Conservation (phyloP, 2,888 invertebrate genomes). For the Platycheirus albimanus region DNA sequence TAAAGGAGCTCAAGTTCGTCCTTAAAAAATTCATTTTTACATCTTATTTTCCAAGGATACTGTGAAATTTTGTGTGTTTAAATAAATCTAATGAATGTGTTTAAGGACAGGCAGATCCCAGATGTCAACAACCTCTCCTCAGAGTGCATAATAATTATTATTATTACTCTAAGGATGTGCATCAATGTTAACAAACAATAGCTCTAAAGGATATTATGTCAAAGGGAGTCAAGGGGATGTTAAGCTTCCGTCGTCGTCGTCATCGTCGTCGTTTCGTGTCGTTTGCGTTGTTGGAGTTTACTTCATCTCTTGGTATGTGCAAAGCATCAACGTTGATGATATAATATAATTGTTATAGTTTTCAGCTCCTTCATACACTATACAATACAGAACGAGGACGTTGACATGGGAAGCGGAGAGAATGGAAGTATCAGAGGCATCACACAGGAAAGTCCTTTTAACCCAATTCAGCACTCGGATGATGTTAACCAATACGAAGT, state of each 20-base stretch:
- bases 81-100: neutral
- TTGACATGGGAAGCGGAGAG: neutral
- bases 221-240: neutral
- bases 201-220: constrained; percentile 5
- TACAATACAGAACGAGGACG: neutral
- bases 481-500: constrained; percentile 57
- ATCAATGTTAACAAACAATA: constrained; percentile 6
- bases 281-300: neutral
- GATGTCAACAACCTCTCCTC: constrained; percentile 19
- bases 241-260: constrained; percentile 5
- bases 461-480: constrained; percentile 57
- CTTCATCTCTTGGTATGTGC: constrained; percentile 4
- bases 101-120: neutral
- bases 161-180: neutral
- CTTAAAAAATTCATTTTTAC: neutral
- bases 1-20: no score
- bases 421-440: no score
- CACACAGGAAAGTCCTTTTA: constrained; percentile 53
- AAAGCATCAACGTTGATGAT: constrained; percentile 35
- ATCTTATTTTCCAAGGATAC: no score
- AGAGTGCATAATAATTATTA: constrained; percentile 17
- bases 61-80: no score
- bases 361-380: constrained; percentile 15
- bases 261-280: neutral
- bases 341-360: constrained; percentile 60